phyloP scores from a whole-genome alignment of 1,140 invertebrate species.

The Drosophila takahashii region DNA sequence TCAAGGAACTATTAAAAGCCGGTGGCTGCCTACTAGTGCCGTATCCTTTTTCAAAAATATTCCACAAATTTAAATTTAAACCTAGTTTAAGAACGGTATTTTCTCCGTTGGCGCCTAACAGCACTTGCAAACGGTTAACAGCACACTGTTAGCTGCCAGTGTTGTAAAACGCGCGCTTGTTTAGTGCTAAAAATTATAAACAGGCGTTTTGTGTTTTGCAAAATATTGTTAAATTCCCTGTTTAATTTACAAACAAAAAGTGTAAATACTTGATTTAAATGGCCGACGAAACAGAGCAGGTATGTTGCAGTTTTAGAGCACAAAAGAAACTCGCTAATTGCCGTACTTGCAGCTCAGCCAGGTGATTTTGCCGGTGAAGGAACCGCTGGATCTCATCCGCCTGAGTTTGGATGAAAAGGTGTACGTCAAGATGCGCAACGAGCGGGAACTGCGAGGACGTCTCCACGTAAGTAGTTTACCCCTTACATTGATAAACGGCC shows the following conservation, averaged over 20 bases:
- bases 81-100: not conserved
- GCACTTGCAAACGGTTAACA: slow-evolving; percentile 13
- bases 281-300: slow-evolving; percentile 82
- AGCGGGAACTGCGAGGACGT: slow-evolving; percentile 96
- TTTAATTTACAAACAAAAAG: slow-evolving; percentile 17
- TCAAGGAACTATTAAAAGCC: slow-evolving; percentile 78
- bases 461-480: slow-evolving; percentile 91
- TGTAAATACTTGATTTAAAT: slow-evolving; percentile 42
- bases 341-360: slow-evolving; percentile 85
- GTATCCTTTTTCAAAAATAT: slow-evolving; percentile 85
- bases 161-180: slow-evolving; percentile 10
- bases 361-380: slow-evolving; percentile 96
- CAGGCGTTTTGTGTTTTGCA: slow-evolving; percentile 17
- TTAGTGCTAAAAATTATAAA: slow-evolving; percentile 36
- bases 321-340: slow-evolving; percentile 5
- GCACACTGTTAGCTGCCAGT: slow-evolving; percentile 13
- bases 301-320: slow-evolving; percentile 36
- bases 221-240: slow-evolving; percentile 7
- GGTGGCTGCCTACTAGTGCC: slow-evolving; percentile 85
- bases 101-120: slow-evolving; percentile 18
- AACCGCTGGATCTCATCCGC: slow-evolving; percentile 97
- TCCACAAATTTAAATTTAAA: not conserved
- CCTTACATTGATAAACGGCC: not conserved
- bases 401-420: slow-evolving; percentile 98
- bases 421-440: slow-evolving; percentile 99